phyloP scores from a whole-genome alignment of 2,113 vertebrate species.

The Buteo buteo region DNA sequence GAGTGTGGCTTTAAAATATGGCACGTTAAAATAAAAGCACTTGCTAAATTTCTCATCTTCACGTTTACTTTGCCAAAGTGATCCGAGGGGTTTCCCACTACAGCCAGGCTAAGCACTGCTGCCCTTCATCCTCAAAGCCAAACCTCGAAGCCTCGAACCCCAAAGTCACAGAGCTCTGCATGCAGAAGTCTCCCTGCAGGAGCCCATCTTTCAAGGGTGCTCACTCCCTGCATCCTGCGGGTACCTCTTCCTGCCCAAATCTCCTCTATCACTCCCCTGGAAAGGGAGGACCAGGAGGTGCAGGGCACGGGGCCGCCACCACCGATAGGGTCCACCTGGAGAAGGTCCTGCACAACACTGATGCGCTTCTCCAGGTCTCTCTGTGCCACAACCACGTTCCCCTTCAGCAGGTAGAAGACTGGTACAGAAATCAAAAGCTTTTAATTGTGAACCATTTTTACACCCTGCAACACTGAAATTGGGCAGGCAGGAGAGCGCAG shows the following conservation, averaged over 20 bases:
- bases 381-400: not conserved
- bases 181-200: not conserved
- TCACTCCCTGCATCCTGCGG: not conserved
- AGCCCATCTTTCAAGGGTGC: not conserved
- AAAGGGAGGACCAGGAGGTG: not conserved
- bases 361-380: not conserved
- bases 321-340: not conserved
- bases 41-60: not conserved
- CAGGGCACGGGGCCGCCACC: not conserved
- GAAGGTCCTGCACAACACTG: not conserved
- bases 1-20: not conserved
- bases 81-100: not conserved
- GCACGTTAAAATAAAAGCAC: not conserved
- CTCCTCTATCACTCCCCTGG: rapidly evolving
- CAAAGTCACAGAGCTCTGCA: rapidly evolving
- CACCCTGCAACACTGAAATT: not conserved
- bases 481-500: not conserved
- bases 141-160: not conserved
- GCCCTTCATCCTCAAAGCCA: not conserved
- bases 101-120: rapidly evolving
- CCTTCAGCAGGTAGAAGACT: not conserved
- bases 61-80: not conserved
- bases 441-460: not conserved
- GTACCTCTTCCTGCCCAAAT: not conserved
- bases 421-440: not conserved